These are phyloP conservation scores for Spatula clypeata DNA, from an alignment of 2,797 vertebrate genomes.

Conservation along the genomic window DNA sequence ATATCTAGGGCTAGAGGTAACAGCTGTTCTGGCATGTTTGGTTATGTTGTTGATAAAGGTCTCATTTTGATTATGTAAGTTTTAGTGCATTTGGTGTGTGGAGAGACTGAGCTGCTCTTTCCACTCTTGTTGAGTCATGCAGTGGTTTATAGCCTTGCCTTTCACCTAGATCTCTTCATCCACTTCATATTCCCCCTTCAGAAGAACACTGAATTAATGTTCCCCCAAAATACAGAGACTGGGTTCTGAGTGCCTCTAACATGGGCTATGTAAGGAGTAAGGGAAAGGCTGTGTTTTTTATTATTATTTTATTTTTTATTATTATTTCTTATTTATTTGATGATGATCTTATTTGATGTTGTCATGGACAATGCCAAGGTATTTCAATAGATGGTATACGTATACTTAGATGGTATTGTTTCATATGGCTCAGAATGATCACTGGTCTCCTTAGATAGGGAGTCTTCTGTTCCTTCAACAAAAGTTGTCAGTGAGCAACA, in stretches of 20 bases:
- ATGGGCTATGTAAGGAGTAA: rapidly evolving
- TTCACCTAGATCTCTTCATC: neutral
- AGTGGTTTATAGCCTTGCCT: neutral
- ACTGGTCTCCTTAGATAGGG: neutral
- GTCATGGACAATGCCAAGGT: neutral
- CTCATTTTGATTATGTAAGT: neutral
- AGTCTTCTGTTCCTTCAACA: neutral
- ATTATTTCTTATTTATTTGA: too few species aligned
- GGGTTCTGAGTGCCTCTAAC: neutral
- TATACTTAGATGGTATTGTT: neutral
- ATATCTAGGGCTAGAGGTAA: neutral
- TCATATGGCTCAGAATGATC: neutral
- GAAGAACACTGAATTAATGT: neutral
- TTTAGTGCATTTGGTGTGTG: neutral
- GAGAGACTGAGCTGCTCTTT: neutral
- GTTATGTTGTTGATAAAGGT: neutral
- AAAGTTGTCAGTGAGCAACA: neutral
- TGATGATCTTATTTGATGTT: too few species aligned
- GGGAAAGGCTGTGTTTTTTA: neutral
- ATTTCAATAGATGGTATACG: neutral
- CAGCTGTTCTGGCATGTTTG: neutral
- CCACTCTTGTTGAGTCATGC: neutral
- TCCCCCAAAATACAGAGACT: neutral
- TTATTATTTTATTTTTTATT: neutral
- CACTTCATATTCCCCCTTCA: neutral